phyloP scores from a whole-genome alignment of 2,888 invertebrate genomes.

The Andrena bucephala region DNA sequence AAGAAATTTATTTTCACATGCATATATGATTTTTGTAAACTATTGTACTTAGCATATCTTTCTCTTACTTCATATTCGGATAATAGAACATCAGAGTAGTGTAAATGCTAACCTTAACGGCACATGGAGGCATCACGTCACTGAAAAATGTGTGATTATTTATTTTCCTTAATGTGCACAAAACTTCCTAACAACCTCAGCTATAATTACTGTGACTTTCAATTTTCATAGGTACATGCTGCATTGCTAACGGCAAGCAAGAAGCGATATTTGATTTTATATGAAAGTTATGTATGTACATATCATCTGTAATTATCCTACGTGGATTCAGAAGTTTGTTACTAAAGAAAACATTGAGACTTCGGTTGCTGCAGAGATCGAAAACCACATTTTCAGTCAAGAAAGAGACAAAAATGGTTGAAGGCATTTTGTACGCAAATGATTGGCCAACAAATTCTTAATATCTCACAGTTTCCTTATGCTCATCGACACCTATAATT shows the following conservation, averaged over 20 bases:
- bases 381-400: too few relatives aligned
- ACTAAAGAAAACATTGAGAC: too few relatives aligned
- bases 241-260: neutral
- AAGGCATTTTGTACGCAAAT: too few relatives aligned
- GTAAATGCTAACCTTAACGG: neutral
- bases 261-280: too few relatives aligned
- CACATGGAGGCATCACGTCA: neutral
- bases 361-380: too few relatives aligned
- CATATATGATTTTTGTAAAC: slow-evolving; percentile 22
- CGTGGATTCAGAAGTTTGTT: too few relatives aligned
- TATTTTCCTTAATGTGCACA: neutral
- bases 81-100: slow-evolving; percentile 3
- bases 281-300: too few relatives aligned
- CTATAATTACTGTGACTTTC: neutral
- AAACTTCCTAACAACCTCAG: neutral
- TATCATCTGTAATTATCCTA: too few relatives aligned
- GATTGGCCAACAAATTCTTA: too few relatives aligned
- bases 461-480: too few relatives aligned
- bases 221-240: neutral
- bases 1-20: slow-evolving; percentile 36
- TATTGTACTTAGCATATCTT: slow-evolving; percentile 9
- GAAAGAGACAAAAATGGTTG: too few relatives aligned
- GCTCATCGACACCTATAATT: too few relatives aligned
- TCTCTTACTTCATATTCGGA: slow-evolving; percentile 17
- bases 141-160: neutral